Percentiles rank a stretch among this genome's conserved stretches.
Evolutionary conservation across 2,113 vertebrate species (phyloP).

Genomic region (Acinonyx jubatus): DNA sequence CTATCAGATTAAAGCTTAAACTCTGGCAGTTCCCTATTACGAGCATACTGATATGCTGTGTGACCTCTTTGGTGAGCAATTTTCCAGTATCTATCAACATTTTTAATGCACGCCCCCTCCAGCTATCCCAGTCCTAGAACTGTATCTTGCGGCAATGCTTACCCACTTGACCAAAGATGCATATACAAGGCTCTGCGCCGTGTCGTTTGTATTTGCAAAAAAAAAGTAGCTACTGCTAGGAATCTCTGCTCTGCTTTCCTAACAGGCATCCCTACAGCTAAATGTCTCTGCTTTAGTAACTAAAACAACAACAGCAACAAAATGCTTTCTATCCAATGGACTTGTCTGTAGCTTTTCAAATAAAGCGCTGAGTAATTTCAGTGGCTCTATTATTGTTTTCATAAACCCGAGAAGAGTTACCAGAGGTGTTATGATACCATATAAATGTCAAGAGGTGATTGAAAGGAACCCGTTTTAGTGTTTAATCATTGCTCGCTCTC

Average conservation of each 20-base stretch:
- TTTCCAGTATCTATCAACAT: neutral
- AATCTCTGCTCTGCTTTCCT: slow-evolving; percentile 37
- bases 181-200: neutral
- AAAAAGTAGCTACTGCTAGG: neutral
- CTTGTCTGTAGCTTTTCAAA: slow-evolving; percentile 58
- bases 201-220: neutral
- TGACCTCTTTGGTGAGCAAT: neutral
- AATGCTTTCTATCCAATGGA: slow-evolving; percentile 46
- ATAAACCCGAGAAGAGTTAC: slow-evolving; percentile 57
- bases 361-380: slow-evolving; percentile 69
- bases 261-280: slow-evolving; percentile 25
- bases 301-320: neutral
- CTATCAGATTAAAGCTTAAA: neutral
- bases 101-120: neutral
- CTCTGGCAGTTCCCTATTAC: neutral
- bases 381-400: slow-evolving; percentile 64
- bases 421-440: slow-evolving; percentile 65
- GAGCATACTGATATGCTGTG: neutral
- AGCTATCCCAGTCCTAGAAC: neutral
- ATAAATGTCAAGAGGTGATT: slow-evolving; percentile 78
- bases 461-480: slow-evolving; percentile 36
- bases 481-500: neutral
- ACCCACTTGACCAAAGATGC: slow-evolving; percentile 3
- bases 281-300: slow-evolving; percentile 60
- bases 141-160: neutral